Evolutionary conservation across 2,888 invertebrate species (phyloP).

Genomic region (Leptarthrus brevirostris): DNA sequence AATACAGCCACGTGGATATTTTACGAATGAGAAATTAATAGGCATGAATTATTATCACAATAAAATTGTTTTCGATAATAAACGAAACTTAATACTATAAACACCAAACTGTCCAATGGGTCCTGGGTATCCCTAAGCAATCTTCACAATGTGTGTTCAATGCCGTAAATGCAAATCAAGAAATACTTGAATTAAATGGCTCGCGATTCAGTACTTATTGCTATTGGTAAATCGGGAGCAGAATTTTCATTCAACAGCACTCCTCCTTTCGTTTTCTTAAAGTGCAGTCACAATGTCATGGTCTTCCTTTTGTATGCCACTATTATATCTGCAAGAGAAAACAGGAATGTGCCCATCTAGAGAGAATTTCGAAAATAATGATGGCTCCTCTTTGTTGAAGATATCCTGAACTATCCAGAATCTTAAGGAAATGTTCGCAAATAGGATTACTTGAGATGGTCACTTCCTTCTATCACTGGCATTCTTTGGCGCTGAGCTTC

Average conservation of each 20-base stretch:
- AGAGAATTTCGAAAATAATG: slow-evolving; percentile 21
- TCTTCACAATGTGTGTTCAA: too few species aligned
- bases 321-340: slow-evolving; percentile 16
- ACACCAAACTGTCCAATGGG: too few species aligned
- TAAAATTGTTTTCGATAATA: too few species aligned
- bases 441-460: slow-evolving; percentile 27
- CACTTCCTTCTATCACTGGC: slow-evolving; percentile 1
- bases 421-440: not conserved
- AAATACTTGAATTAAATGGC: too few species aligned
- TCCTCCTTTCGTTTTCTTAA: slow-evolving; percentile 23
- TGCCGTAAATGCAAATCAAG: too few species aligned
- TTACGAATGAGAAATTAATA: too few species aligned
- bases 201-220: too few species aligned
- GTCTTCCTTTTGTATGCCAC: not conserved
- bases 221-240: too few species aligned
- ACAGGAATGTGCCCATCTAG: slow-evolving; percentile 9
- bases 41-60: too few species aligned
- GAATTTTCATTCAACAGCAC: not conserved
- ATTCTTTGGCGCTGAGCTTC: slow-evolving; percentile 2
- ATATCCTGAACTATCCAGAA: not conserved
- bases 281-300: slow-evolving; percentile 30
- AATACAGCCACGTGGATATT: too few species aligned
- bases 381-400: slow-evolving; percentile 1
- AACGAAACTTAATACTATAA: too few species aligned
- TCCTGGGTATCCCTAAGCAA: too few species aligned